Percentiles rank a stretch among this genome's conserved stretches.
phyloP scores from a whole-genome alignment of 2,113 vertebrate genomes.

The Baryphthengus martii region DNA sequence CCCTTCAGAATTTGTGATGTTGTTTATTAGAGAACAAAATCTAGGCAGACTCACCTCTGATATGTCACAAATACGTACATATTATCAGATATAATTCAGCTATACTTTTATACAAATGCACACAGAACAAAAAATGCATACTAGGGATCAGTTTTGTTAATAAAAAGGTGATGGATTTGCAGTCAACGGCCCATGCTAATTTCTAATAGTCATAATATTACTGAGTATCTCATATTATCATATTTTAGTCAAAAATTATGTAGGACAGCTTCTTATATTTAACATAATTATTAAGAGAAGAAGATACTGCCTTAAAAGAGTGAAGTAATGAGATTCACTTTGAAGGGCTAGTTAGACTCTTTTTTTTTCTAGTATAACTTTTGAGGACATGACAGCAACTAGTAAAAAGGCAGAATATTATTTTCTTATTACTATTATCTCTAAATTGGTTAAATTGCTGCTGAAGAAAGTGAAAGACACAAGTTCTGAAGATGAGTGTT shows the following conservation, averaged over 20 bases:
- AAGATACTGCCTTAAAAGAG: not conserved
- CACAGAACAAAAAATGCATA: not conserved
- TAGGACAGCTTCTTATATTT: not conserved
- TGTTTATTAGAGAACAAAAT: not conserved
- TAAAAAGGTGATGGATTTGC: not conserved
- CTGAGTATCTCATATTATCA: not conserved
- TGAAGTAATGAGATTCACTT: not conserved
- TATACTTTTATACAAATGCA: not conserved
- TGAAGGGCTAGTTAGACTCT: not conserved
- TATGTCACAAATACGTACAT: no score
- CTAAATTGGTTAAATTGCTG: not conserved
- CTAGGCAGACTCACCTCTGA: not conserved
- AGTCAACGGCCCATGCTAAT: not conserved
- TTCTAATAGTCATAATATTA: not conserved
- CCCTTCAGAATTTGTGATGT: not conserved
- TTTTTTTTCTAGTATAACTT: not conserved
- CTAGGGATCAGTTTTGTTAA: not conserved
- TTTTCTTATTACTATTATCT: constrained; percentile 4
- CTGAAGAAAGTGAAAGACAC: not conserved
- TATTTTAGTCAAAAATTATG: not conserved
- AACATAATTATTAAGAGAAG: not conserved
- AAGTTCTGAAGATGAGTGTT: not conserved
- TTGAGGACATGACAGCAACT: not conserved
- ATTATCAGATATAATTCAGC: not conserved
- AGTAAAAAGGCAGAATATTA: not conserved